Evolutionary conservation across 2,797 vertebrate genomes (phyloP), one percentile per base, ranked within the genome.

Genomic region (Acomys russatus): DNA sequence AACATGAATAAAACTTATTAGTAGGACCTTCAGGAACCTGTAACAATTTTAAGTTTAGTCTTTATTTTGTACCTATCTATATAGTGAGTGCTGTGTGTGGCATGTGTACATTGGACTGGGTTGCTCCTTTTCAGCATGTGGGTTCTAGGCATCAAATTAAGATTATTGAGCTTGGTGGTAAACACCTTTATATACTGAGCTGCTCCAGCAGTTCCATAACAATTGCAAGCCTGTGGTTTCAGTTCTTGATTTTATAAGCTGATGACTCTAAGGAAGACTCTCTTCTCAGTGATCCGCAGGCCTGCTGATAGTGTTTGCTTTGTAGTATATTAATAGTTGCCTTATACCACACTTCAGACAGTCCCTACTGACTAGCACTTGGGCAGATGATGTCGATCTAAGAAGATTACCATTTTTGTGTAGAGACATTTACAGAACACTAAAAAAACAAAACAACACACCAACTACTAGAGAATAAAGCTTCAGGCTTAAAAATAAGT

Each of bases 351-450:
- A 35, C n/a, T 17, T 73, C 15, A 73, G n/a, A 35, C 70, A 73
- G 70, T 22, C 17, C n/a, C 70, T 73, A 35, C 70, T 73, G 33
- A 73, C 70, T 68, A 33, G 66, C 35, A 20, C 70, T 64, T 38
- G 9, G 51, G 18, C 35, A 73, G 17, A 28, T 77, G 59, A 86
- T 68, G 56, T 63, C 84, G 54, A 56, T 33, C 64, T 70, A 15
- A 90, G 38, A 83, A 78, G 68, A 23, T 61, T 78, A 28, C 66
- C 54, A n/a, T 84, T 83, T 87, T 78, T 84, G 59, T 91, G 18
- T 93, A 79, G 49, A 94, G 20, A 82, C 17, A 70, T 86, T 92
- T 77, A 74, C 17, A 64, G 14, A 10, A 73, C 94, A 17, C 74
- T 70, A 59, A 59, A 59, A 14, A 59, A 59, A 59, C 56, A 59